phyloP scores from a whole-genome alignment of 2,888 invertebrate genomes.

The Caenorhabditis imperialis region DNA sequence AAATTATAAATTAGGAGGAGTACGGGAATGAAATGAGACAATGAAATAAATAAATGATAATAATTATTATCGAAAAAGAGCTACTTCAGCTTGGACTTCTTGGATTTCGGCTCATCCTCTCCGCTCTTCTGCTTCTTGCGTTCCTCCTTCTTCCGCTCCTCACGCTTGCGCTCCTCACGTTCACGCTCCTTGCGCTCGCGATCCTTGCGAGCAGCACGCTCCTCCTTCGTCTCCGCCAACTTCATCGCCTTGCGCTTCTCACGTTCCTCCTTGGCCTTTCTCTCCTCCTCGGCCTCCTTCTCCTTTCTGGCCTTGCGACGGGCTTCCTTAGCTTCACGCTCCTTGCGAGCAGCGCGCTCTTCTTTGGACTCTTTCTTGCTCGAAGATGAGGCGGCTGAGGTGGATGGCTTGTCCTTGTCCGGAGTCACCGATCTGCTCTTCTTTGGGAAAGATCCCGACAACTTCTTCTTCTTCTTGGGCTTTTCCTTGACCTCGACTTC shows the following conservation, averaged over 20 bases:
- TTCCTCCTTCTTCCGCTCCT: slow-evolving; percentile 14
- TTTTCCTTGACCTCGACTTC: background rate
- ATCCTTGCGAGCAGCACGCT: slow-evolving; percentile 16
- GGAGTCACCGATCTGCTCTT: slow-evolving; percentile 5
- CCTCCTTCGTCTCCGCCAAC: slow-evolving; percentile 7
- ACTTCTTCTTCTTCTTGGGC: slow-evolving; percentile 4
- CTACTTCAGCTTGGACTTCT: slow-evolving; percentile 1
- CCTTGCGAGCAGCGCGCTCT: background rate
- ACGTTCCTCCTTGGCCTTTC: background rate
- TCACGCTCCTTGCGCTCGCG: slow-evolving; percentile 16
- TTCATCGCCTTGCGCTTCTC: slow-evolving; percentile 7
- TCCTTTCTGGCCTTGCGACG: background rate
- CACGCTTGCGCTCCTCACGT: slow-evolving; percentile 20
- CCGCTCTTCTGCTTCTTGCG: background rate
- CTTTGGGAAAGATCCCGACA: background rate
- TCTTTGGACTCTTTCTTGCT: background rate
- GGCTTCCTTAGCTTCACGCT: background rate
- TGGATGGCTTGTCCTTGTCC: slow-evolving; percentile 4
- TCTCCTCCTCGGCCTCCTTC: background rate
- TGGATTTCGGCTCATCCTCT: background rate
- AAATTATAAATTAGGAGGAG: background rate
- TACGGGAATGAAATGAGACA: background rate
- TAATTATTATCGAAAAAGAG: too few species aligned
- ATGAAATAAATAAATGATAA: background rate
- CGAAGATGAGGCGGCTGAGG: slow-evolving; percentile 2